Percentiles rank a stretch among this genome's conserved stretches.
Conservation (phyloP, 2,797 vertebrate genomes). For the Sus cebifrons region DNA sequence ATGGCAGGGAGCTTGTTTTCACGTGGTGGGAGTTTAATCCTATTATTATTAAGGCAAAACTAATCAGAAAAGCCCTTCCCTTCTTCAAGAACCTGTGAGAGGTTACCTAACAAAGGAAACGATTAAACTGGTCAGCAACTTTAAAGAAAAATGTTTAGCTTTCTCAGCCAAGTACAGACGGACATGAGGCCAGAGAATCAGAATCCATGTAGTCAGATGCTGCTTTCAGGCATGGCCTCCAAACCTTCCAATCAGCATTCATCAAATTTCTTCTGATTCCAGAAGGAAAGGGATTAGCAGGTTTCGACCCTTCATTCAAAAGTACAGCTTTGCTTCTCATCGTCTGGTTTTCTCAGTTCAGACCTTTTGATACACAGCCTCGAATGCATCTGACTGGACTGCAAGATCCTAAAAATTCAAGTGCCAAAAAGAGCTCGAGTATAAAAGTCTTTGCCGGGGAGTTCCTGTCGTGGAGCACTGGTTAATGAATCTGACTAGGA, state of each 20-base stretch:
- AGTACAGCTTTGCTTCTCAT: background rate
- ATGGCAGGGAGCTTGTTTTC: constrained; percentile 62
- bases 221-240: background rate
- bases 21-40: constrained; percentile 71
- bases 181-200: background rate
- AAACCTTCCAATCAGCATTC: background rate
- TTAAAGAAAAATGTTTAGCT: background rate
- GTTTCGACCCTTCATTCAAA: background rate
- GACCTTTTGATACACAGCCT: background rate
- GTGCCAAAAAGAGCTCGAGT: background rate
- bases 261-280: background rate
- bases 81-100: constrained; percentile 49
- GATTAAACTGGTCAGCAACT: constrained; percentile 50
- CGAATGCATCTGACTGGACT: background rate
- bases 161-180: background rate
- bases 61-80: constrained; percentile 71
- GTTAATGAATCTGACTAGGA: too few relatives aligned
- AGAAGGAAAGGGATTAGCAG: background rate
- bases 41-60: constrained; percentile 65
- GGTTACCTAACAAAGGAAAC: constrained; percentile 3
- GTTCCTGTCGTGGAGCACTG: too few relatives aligned
- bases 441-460: background rate
- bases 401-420: background rate
- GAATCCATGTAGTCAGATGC: background rate
- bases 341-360: background rate